Conservation (phyloP, 2,797 vertebrate genomes). For the Sebastes diploproa region DNA sequence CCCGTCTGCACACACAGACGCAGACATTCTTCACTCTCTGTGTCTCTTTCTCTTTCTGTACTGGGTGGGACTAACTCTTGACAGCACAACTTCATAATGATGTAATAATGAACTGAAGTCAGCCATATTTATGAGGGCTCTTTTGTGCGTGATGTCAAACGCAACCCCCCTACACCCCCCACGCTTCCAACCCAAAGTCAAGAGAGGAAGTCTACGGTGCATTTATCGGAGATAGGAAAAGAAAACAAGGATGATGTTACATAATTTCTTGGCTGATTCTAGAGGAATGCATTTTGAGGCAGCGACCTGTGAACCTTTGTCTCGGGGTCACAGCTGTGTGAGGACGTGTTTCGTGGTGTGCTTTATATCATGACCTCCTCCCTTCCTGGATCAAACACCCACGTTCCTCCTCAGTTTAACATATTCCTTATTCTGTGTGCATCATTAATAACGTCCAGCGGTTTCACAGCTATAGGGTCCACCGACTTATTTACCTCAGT, state of each 20-base stretch:
- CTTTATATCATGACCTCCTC: slow-evolving; percentile 45
- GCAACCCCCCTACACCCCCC: fast-evolving
- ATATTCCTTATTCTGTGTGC: slow-evolving; percentile 3
- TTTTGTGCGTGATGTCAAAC: slow-evolving; percentile 18
- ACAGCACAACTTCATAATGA: slow-evolving; percentile 5
- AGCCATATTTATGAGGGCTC: slow-evolving; percentile 9
- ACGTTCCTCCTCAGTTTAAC: background rate
- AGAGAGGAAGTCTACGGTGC: slow-evolving; percentile 33
- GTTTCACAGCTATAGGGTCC: background rate
- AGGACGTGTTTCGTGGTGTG: slow-evolving; percentile 17
- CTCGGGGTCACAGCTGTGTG: slow-evolving; percentile 50
- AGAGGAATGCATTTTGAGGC: slow-evolving; percentile 39
- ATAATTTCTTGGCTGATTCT: slow-evolving; percentile 52
- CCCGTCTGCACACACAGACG: background rate
- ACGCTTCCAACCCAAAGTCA: background rate
- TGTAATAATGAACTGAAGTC: slow-evolving; percentile 26
- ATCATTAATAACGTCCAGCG: background rate
- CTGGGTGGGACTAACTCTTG: slow-evolving; percentile 6
- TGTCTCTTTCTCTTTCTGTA: slow-evolving; percentile 4
- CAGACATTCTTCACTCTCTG: background rate
- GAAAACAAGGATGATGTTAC: slow-evolving; percentile 42
- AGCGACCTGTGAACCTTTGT: slow-evolving; percentile 54
- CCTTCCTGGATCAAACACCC: slow-evolving; percentile 39
- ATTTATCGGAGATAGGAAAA: slow-evolving; percentile 25
- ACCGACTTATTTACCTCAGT: slow-evolving; percentile 28